Evolutionary conservation across 2,888 invertebrate species (phyloP).

Genomic region (Drosophila ezoana): DNA sequence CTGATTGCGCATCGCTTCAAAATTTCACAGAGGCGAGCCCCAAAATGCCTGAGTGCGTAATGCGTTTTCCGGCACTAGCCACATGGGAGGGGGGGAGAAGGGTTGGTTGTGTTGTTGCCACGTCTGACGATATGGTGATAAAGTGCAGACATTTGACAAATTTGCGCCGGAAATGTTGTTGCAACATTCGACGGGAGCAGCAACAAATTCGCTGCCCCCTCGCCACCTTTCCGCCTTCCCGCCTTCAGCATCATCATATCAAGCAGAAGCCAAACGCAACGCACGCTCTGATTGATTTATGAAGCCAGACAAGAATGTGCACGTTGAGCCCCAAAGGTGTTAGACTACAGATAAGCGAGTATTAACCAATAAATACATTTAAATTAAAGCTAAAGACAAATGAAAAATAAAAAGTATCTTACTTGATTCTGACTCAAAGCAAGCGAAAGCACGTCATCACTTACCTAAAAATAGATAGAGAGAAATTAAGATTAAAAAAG

Average conservation of each 20-base stretch:
- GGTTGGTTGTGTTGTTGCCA: conserved; percentile 3
- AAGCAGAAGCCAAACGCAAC: conserved; percentile 33
- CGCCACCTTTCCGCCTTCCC: background rate
- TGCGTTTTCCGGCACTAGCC: conserved; percentile 67
- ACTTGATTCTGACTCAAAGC: conserved; percentile 83
- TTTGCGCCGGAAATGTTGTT: conserved; percentile 76
- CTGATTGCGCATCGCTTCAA: conserved; percentile 78
- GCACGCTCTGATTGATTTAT: conserved; percentile 71
- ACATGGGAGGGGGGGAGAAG: background rate
- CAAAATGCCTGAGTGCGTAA: conserved; percentile 78
- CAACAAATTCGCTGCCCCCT: conserved; percentile 4
- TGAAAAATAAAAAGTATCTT: conserved; percentile 60
- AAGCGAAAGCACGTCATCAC: conserved; percentile 82
- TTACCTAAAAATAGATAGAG: conserved; percentile 74
- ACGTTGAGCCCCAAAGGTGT: conserved; percentile 42
- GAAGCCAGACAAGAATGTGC: conserved; percentile 49
- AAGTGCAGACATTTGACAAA: conserved; percentile 82
- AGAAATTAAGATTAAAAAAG: background rate
- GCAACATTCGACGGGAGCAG: conserved; percentile 57
- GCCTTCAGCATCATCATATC: background rate
- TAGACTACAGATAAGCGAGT: conserved; percentile 24
- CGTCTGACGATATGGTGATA: conserved; percentile 75
- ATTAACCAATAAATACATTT: conserved; percentile 2
- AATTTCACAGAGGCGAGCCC: conserved; percentile 74
- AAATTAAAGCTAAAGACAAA: conserved; percentile 15